phyloP scores from a whole-genome alignment of 1,140 invertebrate genomes.

The Megalopta genalis region DNA sequence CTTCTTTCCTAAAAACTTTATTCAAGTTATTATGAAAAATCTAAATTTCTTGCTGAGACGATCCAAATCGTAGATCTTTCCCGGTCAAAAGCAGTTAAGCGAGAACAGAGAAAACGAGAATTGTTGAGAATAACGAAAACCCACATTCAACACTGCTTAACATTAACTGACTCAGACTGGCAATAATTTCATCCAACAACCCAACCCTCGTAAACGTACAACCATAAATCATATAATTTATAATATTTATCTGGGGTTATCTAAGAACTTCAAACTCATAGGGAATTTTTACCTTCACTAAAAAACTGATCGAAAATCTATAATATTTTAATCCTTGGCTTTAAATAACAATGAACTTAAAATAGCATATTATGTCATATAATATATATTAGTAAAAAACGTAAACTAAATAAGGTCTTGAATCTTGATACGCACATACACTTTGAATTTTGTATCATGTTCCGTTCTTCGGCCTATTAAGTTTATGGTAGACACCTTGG shows the following conservation, averaged over 20 bases:
- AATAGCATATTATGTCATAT: background rate
- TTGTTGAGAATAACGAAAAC: too few species aligned
- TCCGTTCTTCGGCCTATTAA: slow-evolving; percentile 14
- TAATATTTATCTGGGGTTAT: background rate
- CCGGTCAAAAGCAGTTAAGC: background rate
- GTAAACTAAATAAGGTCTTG: too few species aligned
- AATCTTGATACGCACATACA: background rate
- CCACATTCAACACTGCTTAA: too few species aligned
- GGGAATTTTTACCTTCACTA: slow-evolving; percentile 17
- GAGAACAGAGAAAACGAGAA: too few species aligned
- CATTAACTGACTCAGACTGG: too few species aligned
- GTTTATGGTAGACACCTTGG: slow-evolving; percentile 32
- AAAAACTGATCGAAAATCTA: background rate
- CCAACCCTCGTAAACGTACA: background rate
- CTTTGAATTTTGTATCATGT: background rate
- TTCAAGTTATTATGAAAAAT: background rate
- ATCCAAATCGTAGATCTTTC: background rate
- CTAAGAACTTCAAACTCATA: background rate
- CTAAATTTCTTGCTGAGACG: background rate
- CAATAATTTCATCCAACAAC: too few species aligned
- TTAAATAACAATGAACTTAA: background rate
- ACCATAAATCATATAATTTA: background rate
- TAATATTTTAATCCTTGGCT: background rate
- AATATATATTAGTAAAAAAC: too few species aligned
- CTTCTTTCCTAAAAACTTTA: background rate